phyloP scores from a whole-genome alignment of 2,113 vertebrate species.

The Tiliqua scincoides region DNA sequence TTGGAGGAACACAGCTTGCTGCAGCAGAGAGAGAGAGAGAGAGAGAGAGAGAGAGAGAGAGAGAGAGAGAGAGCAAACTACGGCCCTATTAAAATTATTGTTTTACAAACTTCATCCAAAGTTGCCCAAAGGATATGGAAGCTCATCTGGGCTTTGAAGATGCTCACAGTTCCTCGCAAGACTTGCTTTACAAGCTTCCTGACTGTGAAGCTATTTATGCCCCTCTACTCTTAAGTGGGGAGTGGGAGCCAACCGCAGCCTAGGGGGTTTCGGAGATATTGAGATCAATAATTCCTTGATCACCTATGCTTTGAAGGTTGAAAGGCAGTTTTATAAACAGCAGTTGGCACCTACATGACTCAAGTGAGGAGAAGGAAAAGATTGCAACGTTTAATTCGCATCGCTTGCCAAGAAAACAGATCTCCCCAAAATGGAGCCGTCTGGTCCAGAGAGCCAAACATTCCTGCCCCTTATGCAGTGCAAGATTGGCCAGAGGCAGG shows the following conservation, averaged over 20 bases:
- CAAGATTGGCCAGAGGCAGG: no score
- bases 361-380: conserved; percentile 47
- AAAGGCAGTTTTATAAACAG: conserved; percentile 47
- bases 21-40: accelerated
- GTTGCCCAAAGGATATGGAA: conserved; percentile 54
- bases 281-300: conserved; percentile 42
- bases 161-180: neutral
- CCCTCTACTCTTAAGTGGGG: neutral
- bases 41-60: neutral
- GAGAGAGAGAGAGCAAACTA: neutral
- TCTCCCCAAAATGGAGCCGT: accelerated
- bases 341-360: conserved; percentile 14
- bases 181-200: neutral
- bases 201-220: neutral
- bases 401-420: neutral
- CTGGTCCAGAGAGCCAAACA: no score
- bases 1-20: neutral
- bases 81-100: conserved; percentile 44
- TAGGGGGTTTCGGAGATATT: conserved; percentile 1
- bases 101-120: conserved; percentile 51
- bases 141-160: conserved; percentile 6
- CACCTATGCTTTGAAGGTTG: conserved; percentile 9
- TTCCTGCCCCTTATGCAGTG: no score
- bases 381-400: no score
- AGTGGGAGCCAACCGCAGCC: neutral